Conservation (phyloP, 1,140 invertebrate genomes). For the Heliothis subflexa region DNA sequence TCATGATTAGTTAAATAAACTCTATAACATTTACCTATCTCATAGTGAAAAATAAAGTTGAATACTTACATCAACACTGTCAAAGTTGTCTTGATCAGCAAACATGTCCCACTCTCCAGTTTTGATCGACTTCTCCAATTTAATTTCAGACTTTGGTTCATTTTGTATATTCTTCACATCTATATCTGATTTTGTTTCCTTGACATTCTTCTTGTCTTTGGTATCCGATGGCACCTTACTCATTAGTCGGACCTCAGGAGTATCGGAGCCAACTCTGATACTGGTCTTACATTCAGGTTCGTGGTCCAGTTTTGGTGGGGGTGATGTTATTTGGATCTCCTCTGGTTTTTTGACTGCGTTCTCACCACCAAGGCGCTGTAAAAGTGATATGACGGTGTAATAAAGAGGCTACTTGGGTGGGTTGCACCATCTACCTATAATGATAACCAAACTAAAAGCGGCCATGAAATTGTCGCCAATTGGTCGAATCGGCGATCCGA, state of each 20-base stretch:
- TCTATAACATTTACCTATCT: no score
- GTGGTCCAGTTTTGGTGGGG: background rate
- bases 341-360: slow-evolving; percentile 59
- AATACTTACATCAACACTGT: slow-evolving; percentile 93
- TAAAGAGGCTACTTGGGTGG: no score
- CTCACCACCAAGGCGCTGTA: slow-evolving; percentile 76
- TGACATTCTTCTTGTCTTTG: slow-evolving; percentile 23
- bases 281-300: background rate
- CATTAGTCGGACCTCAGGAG: background rate
- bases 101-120: slow-evolving; percentile 94
- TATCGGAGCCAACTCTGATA: background rate
- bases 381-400: background rate
- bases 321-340: background rate
- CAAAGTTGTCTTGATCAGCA: slow-evolving; percentile 95
- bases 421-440: no score
- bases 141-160: slow-evolving; percentile 56
- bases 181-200: slow-evolving; percentile 20
- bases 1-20: no score
- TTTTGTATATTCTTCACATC: slow-evolving; percentile 44
- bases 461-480: no score
- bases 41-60: background rate
- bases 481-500: no score
- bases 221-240: background rate
- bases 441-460: no score
- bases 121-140: slow-evolving; percentile 75